phyloP scores from a whole-genome alignment of 2,797 vertebrate genomes.

The Neomorphus geoffroyi region DNA sequence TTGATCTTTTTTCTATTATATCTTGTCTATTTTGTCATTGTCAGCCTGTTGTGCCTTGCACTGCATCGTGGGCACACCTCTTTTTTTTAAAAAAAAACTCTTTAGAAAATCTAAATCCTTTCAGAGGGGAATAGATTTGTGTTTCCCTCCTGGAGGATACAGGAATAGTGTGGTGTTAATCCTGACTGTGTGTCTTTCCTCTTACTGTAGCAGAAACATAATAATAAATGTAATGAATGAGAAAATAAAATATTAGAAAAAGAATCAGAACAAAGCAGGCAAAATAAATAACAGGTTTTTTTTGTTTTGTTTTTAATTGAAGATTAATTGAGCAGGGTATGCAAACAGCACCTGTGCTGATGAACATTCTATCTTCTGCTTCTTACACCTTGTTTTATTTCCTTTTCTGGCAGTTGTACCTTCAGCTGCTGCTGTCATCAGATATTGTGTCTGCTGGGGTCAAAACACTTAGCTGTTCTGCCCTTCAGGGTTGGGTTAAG shows the following conservation, averaged over 20 bases:
- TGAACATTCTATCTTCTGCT: neutral
- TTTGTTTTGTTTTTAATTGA: neutral
- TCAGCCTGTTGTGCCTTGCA: neutral
- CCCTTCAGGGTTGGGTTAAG: neutral
- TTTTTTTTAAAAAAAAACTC: neutral
- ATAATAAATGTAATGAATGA: neutral
- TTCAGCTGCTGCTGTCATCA: neutral
- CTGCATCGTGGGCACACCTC: neutral
- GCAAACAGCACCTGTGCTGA: neutral
- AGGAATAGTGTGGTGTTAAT: neutral
- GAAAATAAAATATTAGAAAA: neutral
- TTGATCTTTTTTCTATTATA: neutral
- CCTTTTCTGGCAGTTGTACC: neutral
- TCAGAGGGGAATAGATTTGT: neutral
- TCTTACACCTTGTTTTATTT: neutral
- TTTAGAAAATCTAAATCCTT: neutral
- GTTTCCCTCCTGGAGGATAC: neutral
- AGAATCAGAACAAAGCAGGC: neutral
- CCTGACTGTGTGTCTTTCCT: neutral
- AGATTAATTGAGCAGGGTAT: neutral
- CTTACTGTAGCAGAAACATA: neutral
- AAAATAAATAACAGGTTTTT: neutral
- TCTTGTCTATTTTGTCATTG: neutral
- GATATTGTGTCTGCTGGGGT: neutral
- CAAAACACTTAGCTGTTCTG: neutral